Evolutionary conservation across 2,888 invertebrate species (phyloP).

Genomic region (Agonopterix arenella): DNA sequence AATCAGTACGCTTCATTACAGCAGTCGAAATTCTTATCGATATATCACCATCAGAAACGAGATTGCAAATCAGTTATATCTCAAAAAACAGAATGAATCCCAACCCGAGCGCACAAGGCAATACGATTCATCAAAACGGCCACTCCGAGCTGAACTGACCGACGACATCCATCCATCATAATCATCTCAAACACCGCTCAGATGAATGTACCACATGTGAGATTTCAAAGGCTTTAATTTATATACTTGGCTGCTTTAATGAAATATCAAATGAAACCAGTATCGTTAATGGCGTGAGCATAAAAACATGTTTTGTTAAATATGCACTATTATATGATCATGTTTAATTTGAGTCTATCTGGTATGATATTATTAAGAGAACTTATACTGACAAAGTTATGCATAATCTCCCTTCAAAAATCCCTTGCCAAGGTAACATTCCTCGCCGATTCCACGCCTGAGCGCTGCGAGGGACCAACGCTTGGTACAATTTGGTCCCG

Average conservation of each 20-base stretch:
- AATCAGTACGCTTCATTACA: too few relatives aligned
- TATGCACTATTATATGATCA: too few relatives aligned
- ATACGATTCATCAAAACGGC: slow-evolving; percentile 12
- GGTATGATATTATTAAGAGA: too few relatives aligned
- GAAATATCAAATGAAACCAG: slow-evolving; percentile 1
- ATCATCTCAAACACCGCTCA: slow-evolving; percentile 2
- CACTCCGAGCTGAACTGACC: slow-evolving; percentile 9
- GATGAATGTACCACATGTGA: not conserved
- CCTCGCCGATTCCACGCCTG: slow-evolving; percentile 23
- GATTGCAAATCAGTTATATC: not conserved
- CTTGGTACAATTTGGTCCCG: slow-evolving; percentile 26
- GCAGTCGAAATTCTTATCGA: not conserved
- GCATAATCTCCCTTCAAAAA: too few relatives aligned
- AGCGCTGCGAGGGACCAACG: slow-evolving; percentile 11
- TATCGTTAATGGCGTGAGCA: not conserved
- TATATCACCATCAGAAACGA: not conserved
- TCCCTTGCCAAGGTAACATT: slow-evolving; percentile 8
- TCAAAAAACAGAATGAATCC: slow-evolving; percentile 6
- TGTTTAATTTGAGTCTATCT: too few relatives aligned
- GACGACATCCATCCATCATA: slow-evolving; percentile 11
- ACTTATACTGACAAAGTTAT: too few relatives aligned
- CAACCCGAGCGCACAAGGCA: slow-evolving; percentile 1
- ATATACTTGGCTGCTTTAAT: not conserved
- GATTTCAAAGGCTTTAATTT: slow-evolving; percentile 1
- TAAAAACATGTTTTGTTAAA: too few relatives aligned